Percentiles rank a stretch among this genome's conserved stretches.
These are phyloP conservation scores for Meliscaeva auricollis DNA, from an alignment of 2,888 invertebrate genomes.

Conservation along the genomic window DNA sequence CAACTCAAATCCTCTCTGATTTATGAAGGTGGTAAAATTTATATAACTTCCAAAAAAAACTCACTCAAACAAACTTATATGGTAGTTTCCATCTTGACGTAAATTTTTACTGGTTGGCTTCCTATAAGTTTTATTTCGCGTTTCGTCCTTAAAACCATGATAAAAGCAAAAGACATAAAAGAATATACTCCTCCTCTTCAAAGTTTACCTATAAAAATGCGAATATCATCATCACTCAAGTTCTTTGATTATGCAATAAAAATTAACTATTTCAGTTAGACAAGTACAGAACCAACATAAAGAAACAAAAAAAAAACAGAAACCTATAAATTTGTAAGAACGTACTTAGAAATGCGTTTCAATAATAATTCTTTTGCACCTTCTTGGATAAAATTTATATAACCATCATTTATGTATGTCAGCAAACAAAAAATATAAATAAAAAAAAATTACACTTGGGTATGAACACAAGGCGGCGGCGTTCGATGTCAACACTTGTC, in stretches of 20 bases:
- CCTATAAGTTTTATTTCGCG: slow-evolving; percentile 16
- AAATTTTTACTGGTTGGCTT: slow-evolving; percentile 13
- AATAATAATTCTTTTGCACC: slow-evolving; percentile 25
- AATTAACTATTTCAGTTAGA: slow-evolving; percentile 5
- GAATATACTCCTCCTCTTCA: neutral
- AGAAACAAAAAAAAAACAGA: neutral
- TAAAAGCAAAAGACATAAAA: slow-evolving; percentile 22
- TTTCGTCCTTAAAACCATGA: neutral
- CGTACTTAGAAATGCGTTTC: slow-evolving; percentile 1
- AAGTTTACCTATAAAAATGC: slow-evolving; percentile 30
- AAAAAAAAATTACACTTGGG: neutral
- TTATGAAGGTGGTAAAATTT: slow-evolving; percentile 28
- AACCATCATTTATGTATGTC: neutral
- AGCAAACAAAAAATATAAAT: neutral
- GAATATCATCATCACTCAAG: slow-evolving; percentile 10
- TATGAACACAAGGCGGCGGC: neutral
- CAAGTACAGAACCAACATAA: neutral
- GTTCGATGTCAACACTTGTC: slow-evolving; percentile 46
- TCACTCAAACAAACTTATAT: neutral
- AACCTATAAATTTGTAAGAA: slow-evolving; percentile 8
- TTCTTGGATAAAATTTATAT: slow-evolving; percentile 22
- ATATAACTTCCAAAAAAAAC: slow-evolving; percentile 29
- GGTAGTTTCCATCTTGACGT: slow-evolving; percentile 11
- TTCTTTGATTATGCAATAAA: slow-evolving; percentile 41
- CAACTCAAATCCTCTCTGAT: slow-evolving; percentile 18